Evolutionary conservation across 2,888 invertebrate species (phyloP).

Genomic region (Deroplatys truncata): DNA sequence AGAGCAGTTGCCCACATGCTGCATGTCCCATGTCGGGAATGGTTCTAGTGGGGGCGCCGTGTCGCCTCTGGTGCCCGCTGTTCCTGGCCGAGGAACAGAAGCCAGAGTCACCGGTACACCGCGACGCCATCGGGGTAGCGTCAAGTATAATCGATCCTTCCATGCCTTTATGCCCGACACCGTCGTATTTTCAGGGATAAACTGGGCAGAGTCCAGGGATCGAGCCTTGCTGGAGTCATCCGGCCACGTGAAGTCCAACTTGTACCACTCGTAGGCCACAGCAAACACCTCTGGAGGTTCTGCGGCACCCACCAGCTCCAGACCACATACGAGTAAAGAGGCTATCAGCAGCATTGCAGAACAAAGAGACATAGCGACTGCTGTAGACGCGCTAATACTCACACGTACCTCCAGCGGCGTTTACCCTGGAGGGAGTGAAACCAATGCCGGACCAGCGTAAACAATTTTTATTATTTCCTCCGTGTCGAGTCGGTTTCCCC

Average conservation of each 20-base stretch:
- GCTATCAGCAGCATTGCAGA: not conserved
- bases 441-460: not conserved
- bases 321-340: not conserved
- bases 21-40: conserved; percentile 69
- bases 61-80: conserved; percentile 53
- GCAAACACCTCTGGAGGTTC: conserved; percentile 50
- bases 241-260: conserved; percentile 65
- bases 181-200: conserved; percentile 68
- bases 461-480: conserved; percentile 1
- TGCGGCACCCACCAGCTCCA: not conserved
- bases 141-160: conserved; percentile 68
- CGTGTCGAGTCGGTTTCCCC: not conserved
- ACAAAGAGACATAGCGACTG: not conserved
- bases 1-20: conserved; percentile 60
- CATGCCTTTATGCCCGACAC: conserved; percentile 73
- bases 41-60: conserved; percentile 65
- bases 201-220: conserved; percentile 54
- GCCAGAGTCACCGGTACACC: conserved; percentile 75
- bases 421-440: not conserved
- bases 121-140: conserved; percentile 66
- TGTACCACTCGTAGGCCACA: conserved; percentile 70
- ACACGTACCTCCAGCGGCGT: conserved; percentile 17
- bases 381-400: not conserved
- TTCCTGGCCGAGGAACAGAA: conserved; percentile 54
- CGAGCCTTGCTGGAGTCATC: conserved; percentile 51